Evolutionary conservation across 2,797 vertebrate genomes (phyloP).

Genomic region (Peromyscus eremicus): DNA sequence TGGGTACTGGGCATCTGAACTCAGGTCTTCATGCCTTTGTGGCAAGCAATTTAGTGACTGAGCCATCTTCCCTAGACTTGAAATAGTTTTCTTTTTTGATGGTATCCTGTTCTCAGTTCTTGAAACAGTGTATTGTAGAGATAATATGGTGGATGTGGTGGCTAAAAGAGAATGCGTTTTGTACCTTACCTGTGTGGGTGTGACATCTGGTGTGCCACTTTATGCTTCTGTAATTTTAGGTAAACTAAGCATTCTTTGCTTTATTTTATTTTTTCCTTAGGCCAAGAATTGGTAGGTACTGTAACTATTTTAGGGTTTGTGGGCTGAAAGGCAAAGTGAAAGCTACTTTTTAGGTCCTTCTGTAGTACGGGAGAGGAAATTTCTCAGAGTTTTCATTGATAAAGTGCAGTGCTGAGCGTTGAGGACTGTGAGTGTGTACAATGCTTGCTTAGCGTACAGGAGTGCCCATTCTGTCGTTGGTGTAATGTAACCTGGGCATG

Average conservation of each 20-base stretch:
- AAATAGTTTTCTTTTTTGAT: background rate
- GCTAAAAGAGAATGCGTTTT: background rate
- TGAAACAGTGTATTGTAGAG: background rate
- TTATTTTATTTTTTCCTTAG: background rate
- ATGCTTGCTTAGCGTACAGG: background rate
- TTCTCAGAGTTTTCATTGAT: background rate
- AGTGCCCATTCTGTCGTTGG: background rate
- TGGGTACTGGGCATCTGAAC: background rate
- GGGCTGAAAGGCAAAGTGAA: background rate
- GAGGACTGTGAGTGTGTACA: background rate
- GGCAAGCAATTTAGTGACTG: background rate
- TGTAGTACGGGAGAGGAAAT: background rate
- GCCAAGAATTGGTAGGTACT: background rate
- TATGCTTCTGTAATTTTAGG: background rate
- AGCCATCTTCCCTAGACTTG: background rate
- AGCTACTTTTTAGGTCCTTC: background rate
- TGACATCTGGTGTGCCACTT: background rate
- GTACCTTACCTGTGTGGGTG: background rate
- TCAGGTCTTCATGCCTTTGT: background rate
- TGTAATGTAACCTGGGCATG: no score
- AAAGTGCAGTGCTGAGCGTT: background rate
- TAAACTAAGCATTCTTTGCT: background rate
- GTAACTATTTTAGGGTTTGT: background rate
- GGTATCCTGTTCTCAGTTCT: background rate
- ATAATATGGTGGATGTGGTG: background rate